Conservation (phyloP, 2,797 vertebrate species). For the Argyrosomus regius region DNA sequence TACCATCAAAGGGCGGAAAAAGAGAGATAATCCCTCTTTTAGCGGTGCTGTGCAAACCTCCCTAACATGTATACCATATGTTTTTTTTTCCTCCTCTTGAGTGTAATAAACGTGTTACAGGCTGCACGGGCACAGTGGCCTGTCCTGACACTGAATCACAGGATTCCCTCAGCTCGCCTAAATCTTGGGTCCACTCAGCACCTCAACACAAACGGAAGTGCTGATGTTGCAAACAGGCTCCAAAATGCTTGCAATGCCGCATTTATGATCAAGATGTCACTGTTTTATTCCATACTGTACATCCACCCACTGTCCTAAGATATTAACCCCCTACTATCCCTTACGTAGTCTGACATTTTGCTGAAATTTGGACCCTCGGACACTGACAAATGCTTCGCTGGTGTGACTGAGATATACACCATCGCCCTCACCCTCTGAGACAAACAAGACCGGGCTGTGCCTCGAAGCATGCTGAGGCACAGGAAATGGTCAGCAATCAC, state of each 20-base stretch:
- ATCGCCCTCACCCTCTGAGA: constrained; percentile 26
- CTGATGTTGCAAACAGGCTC: constrained; percentile 73
- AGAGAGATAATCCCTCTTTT: constrained; percentile 63
- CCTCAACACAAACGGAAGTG: constrained; percentile 78
- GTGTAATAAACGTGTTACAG: constrained; percentile 78
- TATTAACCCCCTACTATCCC: not conserved
- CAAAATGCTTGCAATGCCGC: constrained; percentile 54
- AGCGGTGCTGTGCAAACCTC: constrained; percentile 52
- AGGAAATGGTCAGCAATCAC: constrained; percentile 48
- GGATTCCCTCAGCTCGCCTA: constrained; percentile 74
- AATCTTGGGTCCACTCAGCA: constrained; percentile 80
- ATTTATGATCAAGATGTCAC: constrained; percentile 61
- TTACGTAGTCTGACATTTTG: not conserved
- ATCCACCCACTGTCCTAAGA: constrained; percentile 9
- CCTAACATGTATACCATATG: constrained; percentile 78
- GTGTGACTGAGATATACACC: constrained; percentile 24
- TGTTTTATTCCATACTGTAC: constrained; percentile 13
- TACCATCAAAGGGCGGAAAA: constrained; percentile 75
- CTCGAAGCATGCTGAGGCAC: constrained; percentile 41
- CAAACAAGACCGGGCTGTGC: constrained; percentile 42
- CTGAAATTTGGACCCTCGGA: constrained; percentile 1
- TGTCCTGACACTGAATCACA: constrained; percentile 76
- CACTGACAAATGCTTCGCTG: not conserved
- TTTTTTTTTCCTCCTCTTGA: constrained; percentile 62
- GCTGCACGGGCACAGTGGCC: constrained; percentile 66